Conservation (phyloP, 2,888 invertebrate genomes). For the Rotaria sp. region DNA sequence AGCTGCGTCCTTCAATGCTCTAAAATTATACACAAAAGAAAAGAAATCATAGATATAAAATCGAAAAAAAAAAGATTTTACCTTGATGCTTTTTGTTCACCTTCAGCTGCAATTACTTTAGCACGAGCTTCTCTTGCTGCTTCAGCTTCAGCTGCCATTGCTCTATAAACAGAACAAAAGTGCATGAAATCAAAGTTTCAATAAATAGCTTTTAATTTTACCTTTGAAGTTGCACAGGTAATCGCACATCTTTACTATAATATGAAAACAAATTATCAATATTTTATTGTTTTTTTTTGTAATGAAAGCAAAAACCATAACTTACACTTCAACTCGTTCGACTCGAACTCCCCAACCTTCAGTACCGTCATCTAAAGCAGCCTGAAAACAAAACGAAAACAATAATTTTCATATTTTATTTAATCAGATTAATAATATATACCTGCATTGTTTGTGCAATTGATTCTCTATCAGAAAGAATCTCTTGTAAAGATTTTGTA, state of each 20-base stretch:
- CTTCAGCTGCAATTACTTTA: slow-evolving; percentile 47
- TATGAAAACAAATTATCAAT: not conserved
- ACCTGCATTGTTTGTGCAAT: slow-evolving; percentile 36
- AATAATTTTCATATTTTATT: no score
- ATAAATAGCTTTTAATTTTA: not conserved
- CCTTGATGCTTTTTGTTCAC: slow-evolving; percentile 61
- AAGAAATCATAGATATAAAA: not conserved
- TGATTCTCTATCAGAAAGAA: slow-evolving; percentile 35
- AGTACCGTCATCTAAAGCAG: slow-evolving; percentile 52
- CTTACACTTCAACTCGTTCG: slow-evolving; percentile 53
- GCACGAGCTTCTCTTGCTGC: slow-evolving; percentile 51
- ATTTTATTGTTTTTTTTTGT: not conserved
- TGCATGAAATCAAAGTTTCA: no score
- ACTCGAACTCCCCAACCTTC: slow-evolving; percentile 51
- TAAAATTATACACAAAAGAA: not conserved
- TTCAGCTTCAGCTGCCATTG: slow-evolving; percentile 54
- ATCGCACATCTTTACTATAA: slow-evolving; percentile 49
- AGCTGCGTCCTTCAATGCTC: slow-evolving; percentile 74
- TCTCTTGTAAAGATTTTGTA: slow-evolving; percentile 39
- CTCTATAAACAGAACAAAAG: slow-evolving; percentile 42
- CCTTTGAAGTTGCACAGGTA: slow-evolving; percentile 49
- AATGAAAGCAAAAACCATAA: not conserved
- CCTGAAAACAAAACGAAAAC: slow-evolving; percentile 43
- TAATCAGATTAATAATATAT: not conserved
- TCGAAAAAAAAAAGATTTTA: not conserved